A percentile compares a stretch with the other conserved stretches of the same genome.
Conservation (phyloP, 2,113 vertebrate species). For the Cheirogaleus medius region DNA sequence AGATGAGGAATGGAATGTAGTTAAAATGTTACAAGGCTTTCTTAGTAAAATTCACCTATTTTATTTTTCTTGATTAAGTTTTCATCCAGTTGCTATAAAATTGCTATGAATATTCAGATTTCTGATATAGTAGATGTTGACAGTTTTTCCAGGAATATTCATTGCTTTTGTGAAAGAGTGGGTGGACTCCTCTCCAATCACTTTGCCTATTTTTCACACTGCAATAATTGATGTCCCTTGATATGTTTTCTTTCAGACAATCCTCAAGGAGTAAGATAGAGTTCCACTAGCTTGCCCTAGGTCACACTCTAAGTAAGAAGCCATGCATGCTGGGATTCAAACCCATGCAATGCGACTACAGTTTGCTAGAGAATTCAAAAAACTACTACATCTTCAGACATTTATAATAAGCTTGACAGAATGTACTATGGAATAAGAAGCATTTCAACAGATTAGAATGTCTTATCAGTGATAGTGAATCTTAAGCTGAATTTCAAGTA, state of each 20-base stretch:
- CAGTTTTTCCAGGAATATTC: background rate
- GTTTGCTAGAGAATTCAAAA: background rate
- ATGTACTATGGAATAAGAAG: background rate
- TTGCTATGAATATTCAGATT: background rate
- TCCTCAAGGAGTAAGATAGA: background rate
- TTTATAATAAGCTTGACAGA: background rate
- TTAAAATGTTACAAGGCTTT: background rate
- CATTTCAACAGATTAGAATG: background rate
- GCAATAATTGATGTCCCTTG: background rate
- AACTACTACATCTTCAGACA: background rate
- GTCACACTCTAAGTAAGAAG: background rate
- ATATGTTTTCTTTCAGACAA: background rate
- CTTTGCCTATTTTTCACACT: background rate
- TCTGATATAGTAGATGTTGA: background rate
- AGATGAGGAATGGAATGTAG: background rate
- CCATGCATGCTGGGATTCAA: background rate
- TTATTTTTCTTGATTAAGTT: background rate
- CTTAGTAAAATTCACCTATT: background rate
- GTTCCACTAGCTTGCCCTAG: background rate
- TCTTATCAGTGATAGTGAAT: background rate
- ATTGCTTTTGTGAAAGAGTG: background rate
- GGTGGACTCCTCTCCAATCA: background rate
- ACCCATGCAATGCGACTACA: background rate
- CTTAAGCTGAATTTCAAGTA: background rate
- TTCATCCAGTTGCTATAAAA: background rate